phyloP scores from a whole-genome alignment of 2,888 invertebrate genomes.

The Alsophila aescularia region DNA sequence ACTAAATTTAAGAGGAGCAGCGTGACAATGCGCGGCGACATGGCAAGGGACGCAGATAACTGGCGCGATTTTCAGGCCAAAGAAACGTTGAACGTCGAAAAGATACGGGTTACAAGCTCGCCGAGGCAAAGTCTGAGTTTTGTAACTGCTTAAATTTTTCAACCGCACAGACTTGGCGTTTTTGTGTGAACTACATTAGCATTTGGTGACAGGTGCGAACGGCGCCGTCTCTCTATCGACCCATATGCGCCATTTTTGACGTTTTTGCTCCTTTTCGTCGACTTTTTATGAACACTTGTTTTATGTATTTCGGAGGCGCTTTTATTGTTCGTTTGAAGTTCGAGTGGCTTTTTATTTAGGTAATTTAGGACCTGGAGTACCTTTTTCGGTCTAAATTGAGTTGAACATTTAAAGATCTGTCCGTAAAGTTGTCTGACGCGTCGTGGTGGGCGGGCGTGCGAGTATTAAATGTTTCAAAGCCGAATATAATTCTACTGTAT shows the following conservation, averaged over 20 bases:
- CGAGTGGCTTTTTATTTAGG: constrained; percentile 28
- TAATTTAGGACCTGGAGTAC: constrained; percentile 10
- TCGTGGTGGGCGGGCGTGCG: neutral
- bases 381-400: constrained; percentile 5
- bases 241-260: constrained; percentile 33
- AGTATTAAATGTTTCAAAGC: too few relatives aligned
- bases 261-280: constrained; percentile 31
- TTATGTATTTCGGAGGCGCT: constrained; percentile 50
- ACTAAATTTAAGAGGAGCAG: too few relatives aligned
- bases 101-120: too few relatives aligned
- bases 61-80: too few relatives aligned
- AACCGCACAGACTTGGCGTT: constrained; percentile 10
- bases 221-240: constrained; percentile 42
- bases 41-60: too few relatives aligned
- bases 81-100: too few relatives aligned
- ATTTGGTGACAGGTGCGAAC: constrained; percentile 74
- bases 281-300: constrained; percentile 48
- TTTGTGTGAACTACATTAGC: constrained; percentile 56
- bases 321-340: constrained; percentile 41
- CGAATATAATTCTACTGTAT: too few relatives aligned
- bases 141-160: constrained; percentile 8
- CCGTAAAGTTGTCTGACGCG: neutral
- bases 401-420: constrained; percentile 8
- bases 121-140: neutral
- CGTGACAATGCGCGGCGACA: too few relatives aligned